Percentiles rank a stretch among this genome's conserved stretches.
These are phyloP conservation scores for Synanceia verrucosa DNA, from an alignment of 2,797 vertebrate genomes.

Conservation along the genomic window DNA sequence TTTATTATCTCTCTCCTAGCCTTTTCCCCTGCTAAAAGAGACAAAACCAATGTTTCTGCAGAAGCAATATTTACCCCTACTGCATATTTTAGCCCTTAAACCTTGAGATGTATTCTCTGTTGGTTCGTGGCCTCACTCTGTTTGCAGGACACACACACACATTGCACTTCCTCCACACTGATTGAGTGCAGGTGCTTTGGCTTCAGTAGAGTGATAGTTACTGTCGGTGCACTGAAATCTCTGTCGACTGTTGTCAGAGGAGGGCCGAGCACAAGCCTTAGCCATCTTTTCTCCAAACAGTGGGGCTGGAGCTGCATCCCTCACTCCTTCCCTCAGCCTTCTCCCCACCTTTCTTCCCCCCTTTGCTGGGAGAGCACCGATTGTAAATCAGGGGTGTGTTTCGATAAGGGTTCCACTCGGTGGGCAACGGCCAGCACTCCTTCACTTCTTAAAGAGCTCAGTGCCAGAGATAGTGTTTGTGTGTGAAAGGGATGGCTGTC, in stretches of 20 bases:
- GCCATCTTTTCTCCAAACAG: constrained; percentile 62
- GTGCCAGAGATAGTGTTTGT: constrained; percentile 21
- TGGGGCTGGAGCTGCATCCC: constrained; percentile 30
- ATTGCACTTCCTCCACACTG: constrained; percentile 43
- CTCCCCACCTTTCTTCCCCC: constrained; percentile 9
- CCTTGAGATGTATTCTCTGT: constrained; percentile 48
- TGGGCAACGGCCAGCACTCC: constrained; percentile 43
- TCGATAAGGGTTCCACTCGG: constrained; percentile 60
- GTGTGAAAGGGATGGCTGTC: constrained; percentile 1
- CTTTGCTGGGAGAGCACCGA: constrained; percentile 15
- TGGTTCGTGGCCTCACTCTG: constrained; percentile 29
- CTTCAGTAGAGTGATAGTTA: constrained; percentile 51
- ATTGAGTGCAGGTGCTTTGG: constrained; percentile 64
- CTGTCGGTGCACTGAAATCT: constrained; percentile 52
- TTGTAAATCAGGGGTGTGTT: constrained; percentile 67
- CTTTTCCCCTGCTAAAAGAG: constrained; percentile 27
- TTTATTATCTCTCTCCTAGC: constrained; percentile 30
- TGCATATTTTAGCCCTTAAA: constrained; percentile 53
- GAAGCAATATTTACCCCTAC: constrained; percentile 40
- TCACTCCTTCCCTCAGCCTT: constrained; percentile 1
- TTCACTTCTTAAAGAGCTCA: constrained; percentile 63
- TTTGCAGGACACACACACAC: constrained; percentile 28
- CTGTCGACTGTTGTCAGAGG: constrained; percentile 56
- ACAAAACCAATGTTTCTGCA: constrained; percentile 57
- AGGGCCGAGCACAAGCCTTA: constrained; percentile 39